Conservation (phyloP, 2,888 invertebrate genomes). For the Rotaria socialis region DNA sequence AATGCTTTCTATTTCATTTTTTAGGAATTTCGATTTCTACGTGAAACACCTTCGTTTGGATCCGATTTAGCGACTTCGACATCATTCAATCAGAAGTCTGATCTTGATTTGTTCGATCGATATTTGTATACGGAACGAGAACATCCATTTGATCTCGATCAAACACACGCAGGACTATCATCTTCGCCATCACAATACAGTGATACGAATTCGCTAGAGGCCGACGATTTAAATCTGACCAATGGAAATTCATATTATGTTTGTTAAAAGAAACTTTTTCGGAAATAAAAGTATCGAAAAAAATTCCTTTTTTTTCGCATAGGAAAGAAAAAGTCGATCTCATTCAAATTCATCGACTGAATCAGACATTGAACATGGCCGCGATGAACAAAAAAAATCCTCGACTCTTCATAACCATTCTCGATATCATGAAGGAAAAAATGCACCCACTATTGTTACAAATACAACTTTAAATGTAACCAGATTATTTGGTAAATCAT, state of each 20-base stretch:
- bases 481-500: slow-evolving; percentile 65
- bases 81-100: slow-evolving; percentile 13
- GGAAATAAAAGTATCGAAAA: too few relatives aligned
- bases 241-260: slow-evolving; percentile 14
- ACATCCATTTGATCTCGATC: slow-evolving; percentile 36
- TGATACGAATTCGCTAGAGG: not conserved
- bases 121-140: slow-evolving; percentile 8
- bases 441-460: slow-evolving; percentile 68
- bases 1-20: too few relatives aligned
- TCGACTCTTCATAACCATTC: not conserved
- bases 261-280: not conserved
- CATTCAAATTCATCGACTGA: slow-evolving; percentile 3
- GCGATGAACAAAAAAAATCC: not conserved
- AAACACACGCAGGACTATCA: not conserved
- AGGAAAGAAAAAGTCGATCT: slow-evolving; percentile 46
- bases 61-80: not conserved
- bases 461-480: slow-evolving; percentile 85
- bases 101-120: slow-evolving; percentile 6
- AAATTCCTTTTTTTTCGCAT: not conserved
- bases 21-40: slow-evolving; percentile 31
- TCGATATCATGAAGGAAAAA: slow-evolving; percentile 37
- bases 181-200: not conserved
- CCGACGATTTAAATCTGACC: slow-evolving; percentile 40
- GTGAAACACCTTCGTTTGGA: not conserved
- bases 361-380: slow-evolving; percentile 40